Evolutionary conservation across 2,888 invertebrate species (phyloP), one percentile per base, ranked within the genome.

Genomic region (Trypoxylon attenuatum): DNA sequence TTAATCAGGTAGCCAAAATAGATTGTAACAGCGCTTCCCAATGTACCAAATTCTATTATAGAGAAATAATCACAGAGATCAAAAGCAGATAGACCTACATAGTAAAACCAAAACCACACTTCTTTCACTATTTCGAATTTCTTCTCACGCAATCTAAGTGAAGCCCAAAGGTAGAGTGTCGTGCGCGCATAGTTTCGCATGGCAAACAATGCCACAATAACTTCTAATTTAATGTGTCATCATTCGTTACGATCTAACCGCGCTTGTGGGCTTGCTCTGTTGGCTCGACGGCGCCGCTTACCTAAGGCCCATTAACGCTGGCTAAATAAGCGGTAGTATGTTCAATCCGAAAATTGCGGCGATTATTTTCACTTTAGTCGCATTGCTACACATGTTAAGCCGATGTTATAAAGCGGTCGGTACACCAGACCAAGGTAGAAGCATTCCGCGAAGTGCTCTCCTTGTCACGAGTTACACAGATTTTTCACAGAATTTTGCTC

Each of bases 201-300:
- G 39, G 62, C 47, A 21, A 65, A 65, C 65, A 65, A 65, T 65
- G 42, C 65, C 27, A 62, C 56, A 65, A 56, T 65, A 65, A 65
- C 62, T 65, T 65, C 62, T 62, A 65, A 65, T 65, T 65, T 62
- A 62, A 62, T 27, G 62, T 62, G 55, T 65, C 65, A 49, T 62
- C 62, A 43, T 65, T 56, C 52, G 15, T 65, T 62, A 56, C 47
- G 13, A 33, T 23, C 56, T 51, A 47, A 52, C 41, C 49, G 42
- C 27, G 38, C 27, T 47, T 39, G 41, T 27, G 16, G 13, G 46
- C 22, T 29, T 23, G 46, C 51, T 16, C 41, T 50, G 38, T 19
- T 19, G 18, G 51, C 47, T 27, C 13, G 53, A 41, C 29, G 38
- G 41, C 47, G 27, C 21, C 27, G 21, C 51, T 51, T 56, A 29